Evolutionary conservation across 1,140 invertebrate species (phyloP), one percentile per base, ranked within the genome.

Genomic region (Solen grandis): DNA sequence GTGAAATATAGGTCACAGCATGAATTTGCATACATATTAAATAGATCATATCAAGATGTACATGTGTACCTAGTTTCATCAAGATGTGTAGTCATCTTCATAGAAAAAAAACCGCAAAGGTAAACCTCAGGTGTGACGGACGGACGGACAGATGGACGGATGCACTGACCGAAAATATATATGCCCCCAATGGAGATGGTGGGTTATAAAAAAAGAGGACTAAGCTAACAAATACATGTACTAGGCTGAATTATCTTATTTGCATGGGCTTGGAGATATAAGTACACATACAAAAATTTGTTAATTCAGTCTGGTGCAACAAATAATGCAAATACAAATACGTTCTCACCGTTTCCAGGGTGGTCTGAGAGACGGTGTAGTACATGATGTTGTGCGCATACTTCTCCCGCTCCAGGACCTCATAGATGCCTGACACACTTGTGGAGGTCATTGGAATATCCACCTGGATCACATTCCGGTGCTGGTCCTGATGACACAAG

Each of bases 391-490:
- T 79, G 73, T 57, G 86, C 10, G 74, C 81, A 38, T 77, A 80
- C 75, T 88, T 90, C 41, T 85, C 85, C 81, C 33, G 65, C 72
- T 90, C 90, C 50, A 88, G 84, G 41, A 84, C 85, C 72, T 78
- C 87, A 88, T 90, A 86, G 50, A 91, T 85, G 25, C 86, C 80
- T 0, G 88, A 68, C 31, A 91, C 86, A 16, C 46, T 80, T 5
- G 84, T 76, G 1, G 69, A 63, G 0, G 57, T 50, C 29, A 80
- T 82, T 1, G 90, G 88, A n/a, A 92, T 86, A 86, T 95, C 95
- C 87, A 96, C 96, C 31, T 95, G 95, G 36, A 96, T 90, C 74
- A 96, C 94, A 75, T 74, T 86, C 50, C 86, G 69, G 50, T 90
- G 84, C 13, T 87, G 81, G n/a, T 80, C 79, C 88, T 89, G 77